phyloP scores from a whole-genome alignment of 2,113 vertebrate species.

The Paratilapia polleni region DNA sequence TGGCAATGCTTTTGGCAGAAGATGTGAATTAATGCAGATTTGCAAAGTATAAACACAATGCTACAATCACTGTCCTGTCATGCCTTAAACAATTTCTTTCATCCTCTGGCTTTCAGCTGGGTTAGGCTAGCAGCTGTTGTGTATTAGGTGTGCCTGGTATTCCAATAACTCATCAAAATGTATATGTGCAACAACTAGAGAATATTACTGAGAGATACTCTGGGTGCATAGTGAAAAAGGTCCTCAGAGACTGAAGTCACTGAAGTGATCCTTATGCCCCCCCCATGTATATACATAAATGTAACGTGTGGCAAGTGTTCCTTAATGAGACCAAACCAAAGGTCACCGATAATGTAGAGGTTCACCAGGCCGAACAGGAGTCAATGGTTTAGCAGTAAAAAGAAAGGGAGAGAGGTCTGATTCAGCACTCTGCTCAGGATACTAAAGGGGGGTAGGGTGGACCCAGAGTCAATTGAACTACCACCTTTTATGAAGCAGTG shows the following conservation, averaged over 20 bases:
- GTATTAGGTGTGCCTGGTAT: neutral
- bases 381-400: constrained; percentile 67
- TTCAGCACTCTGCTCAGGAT: constrained; percentile 68
- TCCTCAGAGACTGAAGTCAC: neutral
- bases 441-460: constrained; percentile 17
- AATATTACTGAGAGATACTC: neutral
- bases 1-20: constrained; percentile 54
- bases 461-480: constrained; percentile 19
- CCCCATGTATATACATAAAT: neutral
- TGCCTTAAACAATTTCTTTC: constrained; percentile 11
- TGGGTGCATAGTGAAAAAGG: neutral
- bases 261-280: neutral
- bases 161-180: neutral
- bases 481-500: constrained; percentile 51
- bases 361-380: constrained; percentile 54
- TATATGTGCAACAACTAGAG: neutral
- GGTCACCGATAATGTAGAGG: constrained; percentile 58
- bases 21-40: constrained; percentile 58
- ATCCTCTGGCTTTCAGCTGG: neutral
- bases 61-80: constrained; percentile 15
- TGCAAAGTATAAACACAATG: constrained; percentile 5
- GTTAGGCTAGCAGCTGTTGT: constrained; percentile 3
- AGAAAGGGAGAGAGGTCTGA: constrained; percentile 62
- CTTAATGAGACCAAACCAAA: constrained; percentile 58
- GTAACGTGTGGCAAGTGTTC: constrained; percentile 23